Base-by-base conservation (phyloP, 1,140 invertebrate species). In the Battus philenor region DNA sequence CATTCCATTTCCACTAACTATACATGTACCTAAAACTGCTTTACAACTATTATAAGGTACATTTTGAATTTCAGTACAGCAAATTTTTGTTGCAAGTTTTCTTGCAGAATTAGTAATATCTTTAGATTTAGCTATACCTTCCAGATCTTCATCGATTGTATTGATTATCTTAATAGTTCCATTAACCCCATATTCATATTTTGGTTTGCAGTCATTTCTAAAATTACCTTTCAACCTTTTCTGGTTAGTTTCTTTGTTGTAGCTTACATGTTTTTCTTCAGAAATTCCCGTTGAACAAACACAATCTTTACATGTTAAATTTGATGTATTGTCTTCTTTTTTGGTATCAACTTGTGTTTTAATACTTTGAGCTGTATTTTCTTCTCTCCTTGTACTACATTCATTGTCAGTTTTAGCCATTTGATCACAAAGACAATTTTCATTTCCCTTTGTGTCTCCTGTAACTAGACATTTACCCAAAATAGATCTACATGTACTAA, bases 11-110 rank as follows among this genome's bases (percentile, higher is more conserved):
- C 70, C 78, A 51, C 71, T 78, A 1, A 81, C 78, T 32, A 85
- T 82, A 45, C 81, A 85, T 33, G 68, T 78, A 2, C 80, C 78
- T 30, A 82, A 48, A 1, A 77, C 50, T 34, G 51, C 73, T 36
- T 81, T 79, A 48, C 80, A 85, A 55, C 69, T 80, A 31, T 77
- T 81, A 26, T 57, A 74, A 18, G 69, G 67, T 12, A 72, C 30
- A 11, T 18, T 34, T 15, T 46, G 49, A 3, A 12, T 39, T 41
- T 56, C 43, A 39, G 20, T 62, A 11, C 9, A 6, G 10, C 11
- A 1, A 9, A 4, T 11, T 41, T 52, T 59, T 10, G n/a, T 11
- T 22, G 50, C 44, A 54, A 36, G 20, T 38, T 45, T 60, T 2
- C 32, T 54, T 50, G 8, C 26, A 11, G 22, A 8, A 20, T 50